These are phyloP conservation scores for Lutjanus campechanus DNA, from an alignment of 2,797 vertebrate genomes.

Conservation along the genomic window DNA sequence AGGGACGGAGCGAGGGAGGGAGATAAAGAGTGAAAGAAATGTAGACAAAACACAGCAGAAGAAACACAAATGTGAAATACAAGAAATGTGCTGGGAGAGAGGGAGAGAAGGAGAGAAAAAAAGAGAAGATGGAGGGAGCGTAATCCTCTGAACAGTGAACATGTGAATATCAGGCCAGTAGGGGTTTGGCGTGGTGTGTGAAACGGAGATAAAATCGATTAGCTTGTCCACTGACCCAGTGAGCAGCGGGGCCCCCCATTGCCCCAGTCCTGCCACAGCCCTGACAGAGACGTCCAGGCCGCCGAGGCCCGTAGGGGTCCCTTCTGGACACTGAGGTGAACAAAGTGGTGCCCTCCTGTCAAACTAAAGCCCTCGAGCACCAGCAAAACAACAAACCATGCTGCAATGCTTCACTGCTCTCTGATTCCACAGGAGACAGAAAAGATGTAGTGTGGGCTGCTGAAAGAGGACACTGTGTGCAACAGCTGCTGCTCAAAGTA, in stretches of 20 bases:
- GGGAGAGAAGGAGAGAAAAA: conserved; percentile 42
- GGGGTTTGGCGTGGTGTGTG: conserved; percentile 72
- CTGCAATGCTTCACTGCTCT: conserved; percentile 74
- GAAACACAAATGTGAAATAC: conserved; percentile 29
- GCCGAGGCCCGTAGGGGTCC: conserved; percentile 72
- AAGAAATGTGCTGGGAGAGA: conserved; percentile 34
- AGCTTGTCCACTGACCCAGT: conserved; percentile 86
- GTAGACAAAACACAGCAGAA: conserved; percentile 45
- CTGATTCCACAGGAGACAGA: conserved; percentile 80
- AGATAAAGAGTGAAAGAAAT: conserved; percentile 25
- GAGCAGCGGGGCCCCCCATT: conserved; percentile 68
- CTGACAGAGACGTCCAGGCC: conserved; percentile 85
- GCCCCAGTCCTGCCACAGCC: conserved; percentile 78
- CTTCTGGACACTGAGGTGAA: conserved; percentile 82
- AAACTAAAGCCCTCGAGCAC: conserved; percentile 80
- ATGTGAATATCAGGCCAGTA: conserved; percentile 79
- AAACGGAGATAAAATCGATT: conserved; percentile 88
- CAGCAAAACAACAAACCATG: conserved; percentile 81
- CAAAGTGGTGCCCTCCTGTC: conserved; percentile 83
- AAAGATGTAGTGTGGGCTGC: conserved; percentile 66
- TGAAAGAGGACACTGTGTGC: conserved; percentile 64
- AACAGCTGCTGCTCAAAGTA: conserved; percentile 28
- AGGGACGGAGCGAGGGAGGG: conserved; percentile 14
- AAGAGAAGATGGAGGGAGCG: conserved; percentile 54
- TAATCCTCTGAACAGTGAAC: conserved; percentile 74